Evolutionary conservation across 2,797 vertebrate species (phyloP).

Genomic region (Brachyrhaphis roseni): DNA sequence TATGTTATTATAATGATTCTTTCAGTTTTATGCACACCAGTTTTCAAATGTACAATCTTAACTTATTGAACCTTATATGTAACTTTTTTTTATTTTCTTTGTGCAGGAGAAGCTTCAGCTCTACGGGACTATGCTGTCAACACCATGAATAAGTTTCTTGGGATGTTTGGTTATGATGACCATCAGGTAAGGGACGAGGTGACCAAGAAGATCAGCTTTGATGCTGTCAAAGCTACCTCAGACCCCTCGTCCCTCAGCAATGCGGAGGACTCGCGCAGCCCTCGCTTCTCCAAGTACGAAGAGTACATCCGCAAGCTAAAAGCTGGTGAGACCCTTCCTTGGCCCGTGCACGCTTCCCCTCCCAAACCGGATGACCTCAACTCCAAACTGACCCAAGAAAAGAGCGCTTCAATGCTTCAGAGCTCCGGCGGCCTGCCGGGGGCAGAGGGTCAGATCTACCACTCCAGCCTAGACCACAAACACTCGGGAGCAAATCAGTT

Average conservation of each 20-base stretch:
- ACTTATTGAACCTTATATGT: background rate
- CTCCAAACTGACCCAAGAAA: conserved; percentile 85
- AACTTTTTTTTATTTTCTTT: conserved; percentile 45
- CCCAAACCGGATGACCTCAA: conserved; percentile 87
- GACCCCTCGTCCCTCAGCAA: conserved; percentile 83
- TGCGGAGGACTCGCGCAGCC: conserved; percentile 91
- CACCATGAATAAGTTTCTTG: conserved; percentile 98
- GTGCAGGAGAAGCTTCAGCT: conserved; percentile 89
- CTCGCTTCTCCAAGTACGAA: conserved; percentile 97
- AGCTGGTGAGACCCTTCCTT: conserved; percentile 92
- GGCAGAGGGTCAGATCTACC: conserved; percentile 82
- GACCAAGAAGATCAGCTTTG: conserved; percentile 96
- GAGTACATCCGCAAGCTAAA: conserved; percentile 98
- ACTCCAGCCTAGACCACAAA: conserved; percentile 87
- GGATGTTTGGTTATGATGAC: conserved; percentile 98
- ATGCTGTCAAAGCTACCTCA: conserved; percentile 92
- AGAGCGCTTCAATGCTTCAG: conserved; percentile 81
- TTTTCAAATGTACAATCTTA: conserved; percentile 1
- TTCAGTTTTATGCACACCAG: background rate
- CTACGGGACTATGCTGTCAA: conserved; percentile 96
- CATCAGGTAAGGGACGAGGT: conserved; percentile 96
- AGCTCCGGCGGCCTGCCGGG: conserved; percentile 79
- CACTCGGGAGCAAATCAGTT: conserved; percentile 82
- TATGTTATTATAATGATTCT: background rate
- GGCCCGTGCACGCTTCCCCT: conserved; percentile 85